Evolutionary conservation across 2,797 vertebrate species (phyloP).

Genomic region (Urophycis tenuis): DNA sequence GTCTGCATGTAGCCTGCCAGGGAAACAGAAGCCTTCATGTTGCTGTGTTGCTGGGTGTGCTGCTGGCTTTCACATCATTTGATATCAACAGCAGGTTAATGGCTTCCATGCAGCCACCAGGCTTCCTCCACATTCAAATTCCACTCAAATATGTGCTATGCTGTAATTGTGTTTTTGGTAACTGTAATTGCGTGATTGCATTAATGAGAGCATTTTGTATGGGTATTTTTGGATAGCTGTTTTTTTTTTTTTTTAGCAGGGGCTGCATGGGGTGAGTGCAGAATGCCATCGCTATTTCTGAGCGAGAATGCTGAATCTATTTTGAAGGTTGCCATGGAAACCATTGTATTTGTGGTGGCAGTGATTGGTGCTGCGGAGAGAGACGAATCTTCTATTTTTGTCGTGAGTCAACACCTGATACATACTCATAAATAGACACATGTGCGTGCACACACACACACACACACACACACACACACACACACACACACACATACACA

Average conservation of each 20-base stretch:
- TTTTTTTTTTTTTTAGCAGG: slow-evolving; percentile 59
- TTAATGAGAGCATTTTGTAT: slow-evolving; percentile 44
- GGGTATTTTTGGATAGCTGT: slow-evolving; percentile 41
- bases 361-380: slow-evolving; percentile 72
- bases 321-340: slow-evolving; percentile 77
- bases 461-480: neutral
- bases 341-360: slow-evolving; percentile 76
- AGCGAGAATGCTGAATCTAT: slow-evolving; percentile 71
- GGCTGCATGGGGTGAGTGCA: slow-evolving; percentile 60
- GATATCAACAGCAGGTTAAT: neutral
- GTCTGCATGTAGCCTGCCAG: neutral
- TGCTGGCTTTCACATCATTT: neutral
- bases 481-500: neutral
- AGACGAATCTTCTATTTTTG: slow-evolving; percentile 77
- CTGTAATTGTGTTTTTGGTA: slow-evolving; percentile 49
- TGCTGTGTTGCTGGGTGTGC: neutral
- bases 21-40: neutral
- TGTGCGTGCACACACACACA: slow-evolving; percentile 29
- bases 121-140: neutral
- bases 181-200: slow-evolving; percentile 46
- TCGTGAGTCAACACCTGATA: slow-evolving; percentile 70
- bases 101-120: neutral
- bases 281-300: slow-evolving; percentile 68
- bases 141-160: slow-evolving; percentile 51
- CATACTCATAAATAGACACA: slow-evolving; percentile 34